phyloP scores from a whole-genome alignment of 2,797 vertebrate genomes.

The Acanthurus tractus region DNA sequence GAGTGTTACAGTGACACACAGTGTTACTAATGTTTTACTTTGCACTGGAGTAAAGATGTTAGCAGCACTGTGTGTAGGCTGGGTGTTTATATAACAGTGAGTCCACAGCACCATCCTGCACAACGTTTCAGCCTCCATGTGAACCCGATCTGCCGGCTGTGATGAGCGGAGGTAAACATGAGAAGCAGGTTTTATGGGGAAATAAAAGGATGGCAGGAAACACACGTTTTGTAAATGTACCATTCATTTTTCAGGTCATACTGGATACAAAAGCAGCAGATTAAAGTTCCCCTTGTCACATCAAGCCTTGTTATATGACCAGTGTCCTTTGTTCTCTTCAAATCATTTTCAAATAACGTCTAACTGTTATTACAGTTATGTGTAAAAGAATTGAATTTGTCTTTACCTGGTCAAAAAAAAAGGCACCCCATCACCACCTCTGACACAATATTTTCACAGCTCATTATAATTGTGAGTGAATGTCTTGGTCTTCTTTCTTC shows the following conservation, averaged over 20 bases:
- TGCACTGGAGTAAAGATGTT: slow-evolving; percentile 46
- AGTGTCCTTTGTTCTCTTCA: too few species aligned
- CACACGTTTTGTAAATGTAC: background rate
- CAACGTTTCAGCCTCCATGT: slow-evolving; percentile 10
- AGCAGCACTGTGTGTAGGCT: slow-evolving; percentile 52
- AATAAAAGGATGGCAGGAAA: background rate
- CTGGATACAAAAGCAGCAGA: background rate
- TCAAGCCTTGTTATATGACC: background rate
- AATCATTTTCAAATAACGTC: background rate
- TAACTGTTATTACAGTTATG: background rate
- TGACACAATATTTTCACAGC: background rate
- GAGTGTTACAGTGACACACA: slow-evolving; percentile 12
- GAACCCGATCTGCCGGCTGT: slow-evolving; percentile 8
- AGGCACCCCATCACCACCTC: background rate
- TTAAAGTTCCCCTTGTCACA: background rate
- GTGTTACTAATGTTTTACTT: slow-evolving; percentile 53
- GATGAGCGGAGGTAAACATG: slow-evolving; percentile 5
- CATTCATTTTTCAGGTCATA: too few species aligned
- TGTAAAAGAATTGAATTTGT: background rate
- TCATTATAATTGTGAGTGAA: background rate
- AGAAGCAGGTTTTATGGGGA: background rate
- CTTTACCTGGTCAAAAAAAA: background rate
- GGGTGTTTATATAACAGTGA: slow-evolving; percentile 59
- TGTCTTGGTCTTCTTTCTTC: background rate
- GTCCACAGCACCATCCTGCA: slow-evolving; percentile 19